A percentile compares a stretch with the other conserved stretches of the same genome.
Conservation (phyloP, 2,797 vertebrate genomes). For the Adrianichthys oophorus region DNA sequence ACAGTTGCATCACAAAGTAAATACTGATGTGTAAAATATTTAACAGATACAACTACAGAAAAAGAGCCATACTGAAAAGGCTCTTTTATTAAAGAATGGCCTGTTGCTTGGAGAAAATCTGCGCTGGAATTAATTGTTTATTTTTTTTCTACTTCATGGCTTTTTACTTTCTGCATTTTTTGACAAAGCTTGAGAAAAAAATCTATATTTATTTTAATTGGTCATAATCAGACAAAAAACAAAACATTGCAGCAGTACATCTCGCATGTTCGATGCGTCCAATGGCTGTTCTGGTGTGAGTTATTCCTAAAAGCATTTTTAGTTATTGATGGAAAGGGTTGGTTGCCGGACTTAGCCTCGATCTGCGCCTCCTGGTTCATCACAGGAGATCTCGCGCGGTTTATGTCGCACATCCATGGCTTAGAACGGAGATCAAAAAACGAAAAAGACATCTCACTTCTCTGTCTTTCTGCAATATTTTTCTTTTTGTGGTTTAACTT, state of each 20-base stretch:
- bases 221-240: constrained; percentile 18
- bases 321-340: background rate
- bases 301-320: background rate
- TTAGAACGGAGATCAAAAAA: constrained; percentile 11
- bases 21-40: too few relatives aligned
- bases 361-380: constrained; percentile 36
- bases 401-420: constrained; percentile 55
- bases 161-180: too few relatives aligned
- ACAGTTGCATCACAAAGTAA: too few relatives aligned
- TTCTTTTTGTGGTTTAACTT: too few relatives aligned
- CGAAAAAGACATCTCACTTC: constrained; percentile 47
- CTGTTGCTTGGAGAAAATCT: too few relatives aligned
- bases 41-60: too few relatives aligned
- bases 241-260: constrained; percentile 65
- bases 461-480: background rate
- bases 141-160: too few relatives aligned
- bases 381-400: constrained; percentile 72
- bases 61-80: too few relatives aligned
- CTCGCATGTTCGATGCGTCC: constrained; percentile 18
- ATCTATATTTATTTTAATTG: too few relatives aligned
- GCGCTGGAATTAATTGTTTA: too few relatives aligned
- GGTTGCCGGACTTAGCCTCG: constrained; percentile 48
- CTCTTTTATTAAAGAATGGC: too few relatives aligned
- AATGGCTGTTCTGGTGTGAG: constrained; percentile 46
- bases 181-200: too few relatives aligned